phyloP scores from a whole-genome alignment of 2,888 invertebrate genomes.

The Xestia ashworthii region DNA sequence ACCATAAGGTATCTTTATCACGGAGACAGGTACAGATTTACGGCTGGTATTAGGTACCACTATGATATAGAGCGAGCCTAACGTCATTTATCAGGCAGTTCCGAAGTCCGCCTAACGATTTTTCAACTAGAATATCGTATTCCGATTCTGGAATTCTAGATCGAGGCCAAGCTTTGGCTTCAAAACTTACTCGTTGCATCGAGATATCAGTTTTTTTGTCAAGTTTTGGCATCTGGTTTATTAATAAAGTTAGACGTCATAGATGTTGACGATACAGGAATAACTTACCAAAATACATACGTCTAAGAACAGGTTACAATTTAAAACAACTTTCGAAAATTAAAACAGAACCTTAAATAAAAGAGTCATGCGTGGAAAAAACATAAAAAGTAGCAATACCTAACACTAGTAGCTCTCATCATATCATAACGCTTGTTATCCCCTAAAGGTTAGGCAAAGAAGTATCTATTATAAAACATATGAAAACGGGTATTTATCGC shows the following conservation, averaged over 20 bases:
- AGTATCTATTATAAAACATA: too few species aligned
- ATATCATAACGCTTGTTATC: too few species aligned
- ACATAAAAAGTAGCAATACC: not conserved
- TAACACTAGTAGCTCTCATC: not conserved
- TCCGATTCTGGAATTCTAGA: constrained; percentile 8
- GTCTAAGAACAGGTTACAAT: not conserved
- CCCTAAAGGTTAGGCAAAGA: too few species aligned
- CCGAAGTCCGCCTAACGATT: constrained; percentile 29
- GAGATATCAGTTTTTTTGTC: not conserved
- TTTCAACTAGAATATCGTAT: constrained; percentile 34
- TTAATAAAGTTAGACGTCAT: not conserved
- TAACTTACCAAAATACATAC: not conserved
- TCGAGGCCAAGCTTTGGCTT: not conserved
- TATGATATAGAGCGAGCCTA: constrained; percentile 49
- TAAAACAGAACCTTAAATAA: not conserved
- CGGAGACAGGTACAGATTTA: constrained; percentile 41
- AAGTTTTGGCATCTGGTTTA: not conserved
- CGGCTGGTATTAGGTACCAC: constrained; percentile 23
- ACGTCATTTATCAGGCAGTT: constrained; percentile 44
- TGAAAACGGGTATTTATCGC: too few species aligned
- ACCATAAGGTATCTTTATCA: constrained; percentile 10
- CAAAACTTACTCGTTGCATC: not conserved
- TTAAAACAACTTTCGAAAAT: not conserved
- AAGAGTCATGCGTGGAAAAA: not conserved
- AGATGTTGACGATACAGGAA: not conserved